Evolutionary conservation across 2,888 invertebrate genomes (phyloP).

Genomic region (Venustoraphidia nigricollis): DNA sequence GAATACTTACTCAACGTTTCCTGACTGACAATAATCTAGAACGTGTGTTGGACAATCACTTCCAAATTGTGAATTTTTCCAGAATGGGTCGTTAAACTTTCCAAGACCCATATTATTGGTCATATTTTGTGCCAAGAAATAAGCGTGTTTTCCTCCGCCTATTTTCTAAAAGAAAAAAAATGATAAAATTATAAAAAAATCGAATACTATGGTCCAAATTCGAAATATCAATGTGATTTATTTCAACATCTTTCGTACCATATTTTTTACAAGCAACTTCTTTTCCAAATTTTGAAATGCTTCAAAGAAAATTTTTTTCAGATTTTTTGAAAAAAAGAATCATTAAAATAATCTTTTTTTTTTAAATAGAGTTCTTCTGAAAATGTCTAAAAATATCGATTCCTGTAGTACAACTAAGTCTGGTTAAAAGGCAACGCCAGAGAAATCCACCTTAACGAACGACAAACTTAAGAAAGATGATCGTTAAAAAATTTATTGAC

Average conservation of each 20-base stretch:
- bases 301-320: too few relatives aligned
- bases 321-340: too few relatives aligned
- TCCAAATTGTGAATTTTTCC: conserved; percentile 25
- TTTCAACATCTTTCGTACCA: too few relatives aligned
- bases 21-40: conserved; percentile 34
- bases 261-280: background rate
- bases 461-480: conserved; percentile 2
- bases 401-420: too few relatives aligned
- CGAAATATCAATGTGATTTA: too few relatives aligned
- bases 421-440: too few relatives aligned
- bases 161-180: conserved; percentile 26
- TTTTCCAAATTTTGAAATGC: background rate
- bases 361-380: too few relatives aligned
- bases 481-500: background rate
- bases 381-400: too few relatives aligned
- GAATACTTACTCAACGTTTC: conserved; percentile 26
- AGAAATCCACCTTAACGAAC: too few relatives aligned
- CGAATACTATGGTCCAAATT: too few relatives aligned
- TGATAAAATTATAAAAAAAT: background rate
- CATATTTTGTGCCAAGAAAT: conserved; percentile 31
- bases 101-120: conserved; percentile 30
- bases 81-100: conserved; percentile 29
- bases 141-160: conserved; percentile 32
- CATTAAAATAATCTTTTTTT: too few relatives aligned
- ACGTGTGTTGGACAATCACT: conserved; percentile 30